Conservation (phyloP, 2,888 invertebrate species). For the Meganola albula region DNA sequence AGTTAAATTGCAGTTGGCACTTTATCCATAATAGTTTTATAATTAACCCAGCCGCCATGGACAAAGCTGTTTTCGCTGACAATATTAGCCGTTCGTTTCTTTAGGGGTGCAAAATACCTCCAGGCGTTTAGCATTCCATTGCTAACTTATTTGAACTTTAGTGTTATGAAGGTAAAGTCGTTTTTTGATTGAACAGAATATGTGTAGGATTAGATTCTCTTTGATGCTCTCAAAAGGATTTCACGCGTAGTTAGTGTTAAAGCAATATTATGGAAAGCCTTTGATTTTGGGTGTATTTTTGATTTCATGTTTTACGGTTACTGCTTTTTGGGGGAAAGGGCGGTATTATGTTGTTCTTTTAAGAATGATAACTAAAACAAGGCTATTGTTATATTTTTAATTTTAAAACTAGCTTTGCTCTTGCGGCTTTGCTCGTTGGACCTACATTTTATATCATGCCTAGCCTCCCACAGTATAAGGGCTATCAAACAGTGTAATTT, state of each 20-base stretch:
- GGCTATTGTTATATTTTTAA: too few species aligned
- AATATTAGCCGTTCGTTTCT: conserved; percentile 40
- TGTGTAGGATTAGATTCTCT: conserved; percentile 50
- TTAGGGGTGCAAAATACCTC: conserved; percentile 34
- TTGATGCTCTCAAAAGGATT: conserved; percentile 73
- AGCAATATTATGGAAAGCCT: conserved; percentile 68
- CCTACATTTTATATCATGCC: too few species aligned
- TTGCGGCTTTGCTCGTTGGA: too few species aligned
- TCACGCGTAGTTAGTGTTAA: conserved; percentile 71
- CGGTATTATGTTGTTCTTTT: too few species aligned
- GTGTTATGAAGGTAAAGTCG: conserved; percentile 21
- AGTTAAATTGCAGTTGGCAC: too few species aligned
- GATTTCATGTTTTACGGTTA: conserved; percentile 67
- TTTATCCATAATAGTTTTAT: not conserved
- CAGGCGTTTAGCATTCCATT: conserved; percentile 18
- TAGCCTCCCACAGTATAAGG: too few species aligned
- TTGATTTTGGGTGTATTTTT: conserved; percentile 74
- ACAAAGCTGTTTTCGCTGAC: conserved; percentile 24
- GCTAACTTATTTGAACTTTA: conserved; percentile 19
- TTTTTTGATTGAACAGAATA: conserved; percentile 11
- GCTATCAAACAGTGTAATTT: too few species aligned
- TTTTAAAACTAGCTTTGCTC: too few species aligned
- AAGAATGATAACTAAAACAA: too few species aligned
- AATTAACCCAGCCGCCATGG: conserved; percentile 10
- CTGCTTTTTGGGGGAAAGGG: conserved; percentile 32